Evolutionary conservation across 1,140 invertebrate genomes (phyloP).

Genomic region (Rhizoglyphus robini): DNA sequence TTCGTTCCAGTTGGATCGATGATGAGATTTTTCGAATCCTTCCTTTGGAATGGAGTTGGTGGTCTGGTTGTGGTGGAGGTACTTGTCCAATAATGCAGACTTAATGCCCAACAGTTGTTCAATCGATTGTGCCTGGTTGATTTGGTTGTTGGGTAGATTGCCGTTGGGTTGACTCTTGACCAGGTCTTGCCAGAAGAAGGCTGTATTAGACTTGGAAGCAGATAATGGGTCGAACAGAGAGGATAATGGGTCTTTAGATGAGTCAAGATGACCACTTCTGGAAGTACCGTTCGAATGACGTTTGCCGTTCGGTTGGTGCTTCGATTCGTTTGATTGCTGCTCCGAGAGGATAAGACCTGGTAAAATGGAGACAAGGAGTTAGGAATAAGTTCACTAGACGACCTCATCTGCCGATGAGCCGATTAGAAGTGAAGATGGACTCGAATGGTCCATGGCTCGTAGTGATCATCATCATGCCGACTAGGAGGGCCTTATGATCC

Average conservation of each 20-base stretch:
- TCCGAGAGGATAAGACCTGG: background rate
- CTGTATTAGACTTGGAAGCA: background rate
- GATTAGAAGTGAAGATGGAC: background rate
- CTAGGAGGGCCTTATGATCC: background rate
- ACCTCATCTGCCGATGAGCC: no score
- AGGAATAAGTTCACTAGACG: no score
- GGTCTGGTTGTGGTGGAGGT: background rate
- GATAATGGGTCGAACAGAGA: background rate
- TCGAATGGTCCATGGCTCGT: background rate
- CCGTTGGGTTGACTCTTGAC: no score
- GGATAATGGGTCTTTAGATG: background rate
- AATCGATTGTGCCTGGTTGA: background rate
- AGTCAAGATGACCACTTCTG: no score
- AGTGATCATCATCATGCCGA: background rate
- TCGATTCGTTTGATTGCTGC: background rate
- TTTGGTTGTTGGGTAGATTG: background rate
- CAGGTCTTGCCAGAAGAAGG: background rate
- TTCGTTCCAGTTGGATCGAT: no score
- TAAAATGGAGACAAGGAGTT: background rate
- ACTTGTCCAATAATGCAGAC: background rate
- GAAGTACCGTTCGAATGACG: background rate
- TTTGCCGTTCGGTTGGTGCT: background rate
- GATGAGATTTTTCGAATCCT: background rate
- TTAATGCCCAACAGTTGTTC: background rate
- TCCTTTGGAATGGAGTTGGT: background rate